These are phyloP conservation scores for Mylabris phalerata DNA, from an alignment of 1,140 invertebrate genomes.

Conservation along the genomic window DNA sequence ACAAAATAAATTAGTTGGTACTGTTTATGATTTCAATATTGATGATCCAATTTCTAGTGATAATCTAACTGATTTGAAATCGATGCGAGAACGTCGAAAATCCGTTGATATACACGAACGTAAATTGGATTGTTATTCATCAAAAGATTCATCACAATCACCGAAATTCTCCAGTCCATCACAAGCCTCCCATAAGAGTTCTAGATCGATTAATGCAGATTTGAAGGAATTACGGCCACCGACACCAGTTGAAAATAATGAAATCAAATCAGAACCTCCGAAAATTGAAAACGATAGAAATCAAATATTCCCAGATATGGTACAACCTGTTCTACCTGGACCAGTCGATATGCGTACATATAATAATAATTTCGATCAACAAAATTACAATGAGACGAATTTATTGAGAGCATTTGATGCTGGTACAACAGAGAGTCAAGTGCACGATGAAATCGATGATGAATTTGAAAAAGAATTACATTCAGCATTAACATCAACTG, in stretches of 20 bases:
- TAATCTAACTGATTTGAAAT: slow-evolving; percentile 69
- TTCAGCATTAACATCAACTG: slow-evolving; percentile 53
- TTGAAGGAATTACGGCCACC: slow-evolving; percentile 40
- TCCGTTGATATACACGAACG: slow-evolving; percentile 66
- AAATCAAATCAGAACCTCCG: slow-evolving; percentile 26
- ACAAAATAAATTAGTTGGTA: slow-evolving; percentile 72
- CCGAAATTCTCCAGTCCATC: slow-evolving; percentile 45
- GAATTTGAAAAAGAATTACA: slow-evolving; percentile 73
- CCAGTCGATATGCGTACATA: slow-evolving; percentile 85
- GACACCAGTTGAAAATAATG: slow-evolving; percentile 34
- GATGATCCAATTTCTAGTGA: slow-evolving; percentile 74
- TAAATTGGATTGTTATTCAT: slow-evolving; percentile 44
- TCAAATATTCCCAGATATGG: slow-evolving; percentile 49
- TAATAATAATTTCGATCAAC: slow-evolving; percentile 47
- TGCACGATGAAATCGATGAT: slow-evolving; percentile 64
- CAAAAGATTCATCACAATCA: slow-evolving; percentile 18
- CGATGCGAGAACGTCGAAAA: slow-evolving; percentile 71
- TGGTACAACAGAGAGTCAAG: slow-evolving; percentile 56
- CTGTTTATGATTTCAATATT: slow-evolving; percentile 80
- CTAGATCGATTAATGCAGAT: slow-evolving; percentile 37
- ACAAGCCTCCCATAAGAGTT: slow-evolving; percentile 26
- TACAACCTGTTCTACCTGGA: slow-evolving; percentile 67
- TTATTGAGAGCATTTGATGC: slow-evolving; percentile 57
- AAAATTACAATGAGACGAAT: slow-evolving; percentile 50
- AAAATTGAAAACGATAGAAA: slow-evolving; percentile 21